Base-by-base conservation (phyloP, 1,140 invertebrate genomes). In the Lasioglossum baleicum region DNA sequence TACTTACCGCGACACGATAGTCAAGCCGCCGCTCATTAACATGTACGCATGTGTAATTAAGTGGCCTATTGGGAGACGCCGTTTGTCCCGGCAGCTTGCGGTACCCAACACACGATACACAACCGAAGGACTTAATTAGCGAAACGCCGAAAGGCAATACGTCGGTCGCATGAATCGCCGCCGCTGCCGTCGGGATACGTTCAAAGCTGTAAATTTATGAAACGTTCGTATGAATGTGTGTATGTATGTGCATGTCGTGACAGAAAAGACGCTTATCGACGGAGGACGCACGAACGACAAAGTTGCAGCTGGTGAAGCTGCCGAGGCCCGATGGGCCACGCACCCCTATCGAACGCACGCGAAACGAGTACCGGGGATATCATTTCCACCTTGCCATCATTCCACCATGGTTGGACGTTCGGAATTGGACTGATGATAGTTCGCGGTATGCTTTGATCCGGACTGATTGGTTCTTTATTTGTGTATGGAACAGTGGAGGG, bases 261-360 rank as follows among this genome's bases (percentile, higher is more conserved):
- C 35, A 35, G 35, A 35, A 35, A 35, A 35, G 35, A 35, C 3
- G 35, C 35, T 35, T 35, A 35, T 35, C 35, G 35, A 35, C 35
- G 35, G 35, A 3, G 51, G 42, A 75, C 67, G 66, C 66, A 70
- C 65, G 64, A 81, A 75, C 63, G 72, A 81, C 82, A 35, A 77
- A 56, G 67, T 44, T 83, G 61, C 82, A 78, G 64, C 68, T 68
- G 75, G 69, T 79, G 75, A 83, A 68, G 67, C 69, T 82, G 69
- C 44, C 81, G 63, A 15, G 4, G 2, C 20, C 44, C 8, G 48
- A 61, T 40, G 70, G 48, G 22, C n/a, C 48, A 44, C 48, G 31
- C 58, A 35, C 72, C 63, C 72, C 61, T 66, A 11, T 56, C n/a
- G 2, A 17, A 15, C 13, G 15, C 63, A 56, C 48, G 72, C 61